Conservation (phyloP, 2,888 invertebrate genomes). For the Cantharis rustica region DNA sequence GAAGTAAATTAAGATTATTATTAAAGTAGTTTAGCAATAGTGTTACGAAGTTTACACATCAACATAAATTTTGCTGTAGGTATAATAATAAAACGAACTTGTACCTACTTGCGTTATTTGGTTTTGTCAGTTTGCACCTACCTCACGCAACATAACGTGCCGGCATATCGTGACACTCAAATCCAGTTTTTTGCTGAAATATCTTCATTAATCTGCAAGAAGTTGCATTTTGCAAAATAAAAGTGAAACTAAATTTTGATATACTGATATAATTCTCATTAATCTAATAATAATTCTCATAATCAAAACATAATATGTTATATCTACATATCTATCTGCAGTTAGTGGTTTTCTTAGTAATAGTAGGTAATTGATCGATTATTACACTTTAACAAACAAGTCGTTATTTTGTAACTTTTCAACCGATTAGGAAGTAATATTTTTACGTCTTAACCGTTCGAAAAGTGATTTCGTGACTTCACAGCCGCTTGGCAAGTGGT, state of each 20-base stretch:
- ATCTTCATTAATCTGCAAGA: conserved; percentile 33
- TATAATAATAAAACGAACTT: conserved; percentile 19
- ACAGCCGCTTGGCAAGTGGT: too few relatives aligned
- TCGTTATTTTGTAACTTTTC: too few relatives aligned
- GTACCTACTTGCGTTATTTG: conserved; percentile 20
- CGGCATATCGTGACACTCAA: conserved; percentile 21
- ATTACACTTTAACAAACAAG: too few relatives aligned
- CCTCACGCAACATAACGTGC: conserved; percentile 31
- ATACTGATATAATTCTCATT: too few relatives aligned
- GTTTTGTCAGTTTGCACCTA: conserved; percentile 23
- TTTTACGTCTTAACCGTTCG: too few relatives aligned
- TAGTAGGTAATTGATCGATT: too few relatives aligned
- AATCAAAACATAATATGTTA: too few relatives aligned
- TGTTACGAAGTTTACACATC: conserved; percentile 22
- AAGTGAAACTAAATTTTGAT: neutral
- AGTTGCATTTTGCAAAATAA: conserved; percentile 1
- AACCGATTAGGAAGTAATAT: too few relatives aligned
- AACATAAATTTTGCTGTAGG: conserved; percentile 27
- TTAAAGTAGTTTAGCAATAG: neutral
- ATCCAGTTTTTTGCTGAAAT: conserved; percentile 26
- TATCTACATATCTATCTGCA: too few relatives aligned
- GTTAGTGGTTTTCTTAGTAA: too few relatives aligned
- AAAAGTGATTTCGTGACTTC: too few relatives aligned
- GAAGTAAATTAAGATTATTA: neutral
- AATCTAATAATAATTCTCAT: too few relatives aligned